Evolutionary conservation across 2,888 invertebrate genomes (phyloP), one percentile per base, ranked within the genome.

Genomic region (Clanis bilineata): DNA sequence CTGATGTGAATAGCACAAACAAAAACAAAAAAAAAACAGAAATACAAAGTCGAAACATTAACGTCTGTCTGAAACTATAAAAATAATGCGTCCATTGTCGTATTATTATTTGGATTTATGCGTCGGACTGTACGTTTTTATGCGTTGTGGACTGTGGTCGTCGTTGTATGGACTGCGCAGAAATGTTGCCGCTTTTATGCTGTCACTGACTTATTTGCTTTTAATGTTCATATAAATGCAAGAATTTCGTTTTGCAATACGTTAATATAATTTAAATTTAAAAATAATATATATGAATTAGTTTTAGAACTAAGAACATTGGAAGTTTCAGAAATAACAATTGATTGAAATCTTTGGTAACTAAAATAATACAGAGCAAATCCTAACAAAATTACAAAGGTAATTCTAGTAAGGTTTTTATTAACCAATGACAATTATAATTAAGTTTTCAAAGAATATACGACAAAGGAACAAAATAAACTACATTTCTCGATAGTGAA

Each of bases 131-230:
- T 81, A 82, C 79, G 66, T 68, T 74, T 67, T 68, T 67, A 68
- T 72, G 68, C 73, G 64, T 63, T 70, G 67, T 64, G 68, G 69
- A 66, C 67, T 70, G 67, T 64, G 68, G 69, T 66, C 67, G 62
- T 71, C 69, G 77, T 79, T 79, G 74, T 77, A 72, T 72, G 73
- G 76, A 68, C 67, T 62, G 69, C 68, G 70, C 71, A 75, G 74
- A 73, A 77, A 73, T 77, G 73, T 70, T 69, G 72, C 68, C 70
- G 74, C 80, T 76, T 82, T 83, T 83, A 80, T 80, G 69, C 77
- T 83, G 82, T 82, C 81, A 77, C 72, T 74, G 68, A 73, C 73
- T 75, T 78, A 78, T 76, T 78, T 73, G 70, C 75, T 73, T 71
- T 72, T 72, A 73, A 69, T 71, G 69, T 68, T 66, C 65, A 70